Percentiles rank a stretch among this genome's conserved stretches.
Conservation (phyloP, 2,797 vertebrate genomes). For the Epinephelus malabaricus region DNA sequence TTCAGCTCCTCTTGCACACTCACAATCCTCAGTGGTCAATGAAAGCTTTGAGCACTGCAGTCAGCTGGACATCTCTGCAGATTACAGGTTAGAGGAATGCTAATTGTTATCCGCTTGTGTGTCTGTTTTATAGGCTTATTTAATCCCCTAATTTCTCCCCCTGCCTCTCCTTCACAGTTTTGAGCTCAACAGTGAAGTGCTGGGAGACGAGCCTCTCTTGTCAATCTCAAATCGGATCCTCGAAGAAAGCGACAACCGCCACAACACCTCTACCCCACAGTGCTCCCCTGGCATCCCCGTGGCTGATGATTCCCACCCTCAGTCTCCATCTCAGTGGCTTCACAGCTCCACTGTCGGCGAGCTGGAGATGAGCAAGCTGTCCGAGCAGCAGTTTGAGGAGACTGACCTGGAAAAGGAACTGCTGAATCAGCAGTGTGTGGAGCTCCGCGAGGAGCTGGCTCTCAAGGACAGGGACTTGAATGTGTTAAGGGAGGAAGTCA, state of each 20-base stretch:
- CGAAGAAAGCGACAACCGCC: constrained; percentile 39
- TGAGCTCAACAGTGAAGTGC: constrained; percentile 80
- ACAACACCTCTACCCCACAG: constrained; percentile 23
- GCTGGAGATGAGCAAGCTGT: constrained; percentile 64
- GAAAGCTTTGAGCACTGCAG: constrained; percentile 70
- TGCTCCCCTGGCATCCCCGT: neutral
- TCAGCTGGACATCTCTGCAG: constrained; percentile 78
- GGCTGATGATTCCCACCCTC: constrained; percentile 27
- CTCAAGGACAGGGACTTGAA: constrained; percentile 81
- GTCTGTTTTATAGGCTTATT: neutral
- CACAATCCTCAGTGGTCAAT: constrained; percentile 71
- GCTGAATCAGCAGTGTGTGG: constrained; percentile 81
- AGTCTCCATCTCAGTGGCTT: constrained; percentile 60
- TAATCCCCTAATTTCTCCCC: constrained; percentile 3
- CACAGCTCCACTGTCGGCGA: constrained; percentile 43
- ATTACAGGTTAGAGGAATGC: constrained; percentile 66
- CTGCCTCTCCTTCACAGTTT: constrained; percentile 59
- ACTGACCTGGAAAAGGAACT: constrained; percentile 73
- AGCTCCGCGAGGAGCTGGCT: constrained; percentile 84
- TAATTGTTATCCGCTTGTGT: neutral
- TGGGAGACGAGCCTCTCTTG: constrained; percentile 78
- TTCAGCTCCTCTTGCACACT: constrained; percentile 60
- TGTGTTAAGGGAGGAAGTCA: constrained; percentile 82
- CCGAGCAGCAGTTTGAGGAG: constrained; percentile 54
- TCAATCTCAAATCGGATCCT: constrained; percentile 68